Evolutionary conservation across 2,888 invertebrate species (phyloP).

Genomic region (Phalangium opilio): DNA sequence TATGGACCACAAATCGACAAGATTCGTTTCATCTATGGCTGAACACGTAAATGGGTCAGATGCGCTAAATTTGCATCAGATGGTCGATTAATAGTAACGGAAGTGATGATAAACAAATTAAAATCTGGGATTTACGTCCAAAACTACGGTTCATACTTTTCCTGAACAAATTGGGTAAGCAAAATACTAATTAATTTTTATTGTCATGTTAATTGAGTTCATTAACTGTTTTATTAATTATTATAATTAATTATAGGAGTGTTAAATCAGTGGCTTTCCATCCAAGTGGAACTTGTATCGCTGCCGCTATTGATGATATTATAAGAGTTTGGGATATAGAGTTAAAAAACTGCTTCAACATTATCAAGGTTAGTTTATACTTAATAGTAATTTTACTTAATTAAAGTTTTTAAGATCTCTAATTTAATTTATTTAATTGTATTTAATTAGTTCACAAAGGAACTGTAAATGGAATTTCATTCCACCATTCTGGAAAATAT

Average conservation of each 20-base stretch:
- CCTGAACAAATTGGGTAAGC: slow-evolving; percentile 41
- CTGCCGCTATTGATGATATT: slow-evolving; percentile 48
- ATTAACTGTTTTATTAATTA: too few species aligned
- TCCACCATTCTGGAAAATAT: slow-evolving; percentile 77
- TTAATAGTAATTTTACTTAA: too few species aligned
- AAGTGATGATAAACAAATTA: slow-evolving; percentile 65
- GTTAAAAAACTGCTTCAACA: slow-evolving; percentile 64
- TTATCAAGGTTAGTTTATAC: slow-evolving; percentile 56
- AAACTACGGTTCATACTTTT: slow-evolving; percentile 57
- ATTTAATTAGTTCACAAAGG: slow-evolving; percentile 28
- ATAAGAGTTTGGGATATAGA: slow-evolving; percentile 72
- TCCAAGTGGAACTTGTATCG: slow-evolving; percentile 59
- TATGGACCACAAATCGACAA: slow-evolving; percentile 44
- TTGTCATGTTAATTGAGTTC: too few species aligned
- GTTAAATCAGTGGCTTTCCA: slow-evolving; percentile 57
- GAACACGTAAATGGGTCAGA: slow-evolving; percentile 69
- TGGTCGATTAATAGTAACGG: slow-evolving; percentile 64
- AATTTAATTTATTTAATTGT: not conserved
- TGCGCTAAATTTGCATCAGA: slow-evolving; percentile 61
- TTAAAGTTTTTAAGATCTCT: slow-evolving; percentile 37
- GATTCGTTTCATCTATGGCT: slow-evolving; percentile 49
- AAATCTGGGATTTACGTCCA: slow-evolving; percentile 58
- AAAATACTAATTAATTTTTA: not conserved
- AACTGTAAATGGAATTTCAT: slow-evolving; percentile 43
- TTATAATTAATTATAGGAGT: slow-evolving; percentile 23